Percentiles rank a stretch among this genome's conserved stretches.
Evolutionary conservation across 2,797 vertebrate species (phyloP).

Genomic region (Pangasius larnaudii): DNA sequence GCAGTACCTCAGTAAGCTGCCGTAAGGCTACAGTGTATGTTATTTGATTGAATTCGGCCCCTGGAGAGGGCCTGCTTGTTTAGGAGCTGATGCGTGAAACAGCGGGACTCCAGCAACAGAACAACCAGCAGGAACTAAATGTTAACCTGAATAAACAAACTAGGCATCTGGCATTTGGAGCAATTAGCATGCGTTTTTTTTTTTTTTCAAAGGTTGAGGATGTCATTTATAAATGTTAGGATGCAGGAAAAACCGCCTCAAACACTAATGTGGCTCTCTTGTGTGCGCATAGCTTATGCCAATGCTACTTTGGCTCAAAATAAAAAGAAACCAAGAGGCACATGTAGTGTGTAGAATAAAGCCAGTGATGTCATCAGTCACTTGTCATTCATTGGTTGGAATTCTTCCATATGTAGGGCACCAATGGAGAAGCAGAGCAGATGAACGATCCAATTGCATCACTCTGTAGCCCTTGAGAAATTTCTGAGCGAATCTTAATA

Average conservation of each 20-base stretch:
- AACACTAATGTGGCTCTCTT: not conserved
- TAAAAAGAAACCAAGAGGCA: constrained; percentile 26
- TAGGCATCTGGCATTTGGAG: constrained; percentile 50
- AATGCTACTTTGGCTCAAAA: constrained; percentile 33
- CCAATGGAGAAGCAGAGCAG: constrained; percentile 37
- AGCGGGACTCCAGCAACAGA: constrained; percentile 65
- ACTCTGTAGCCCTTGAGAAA: constrained; percentile 38
- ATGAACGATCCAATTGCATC: constrained; percentile 51
- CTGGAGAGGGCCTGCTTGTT: constrained; percentile 70
- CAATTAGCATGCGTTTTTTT: constrained; percentile 43
- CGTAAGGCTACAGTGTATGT: constrained; percentile 29
- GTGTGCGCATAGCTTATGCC: not conserved
- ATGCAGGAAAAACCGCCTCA: constrained; percentile 12
- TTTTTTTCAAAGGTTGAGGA: constrained; percentile 18
- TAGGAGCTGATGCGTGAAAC: constrained; percentile 71
- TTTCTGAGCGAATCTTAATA: constrained; percentile 38
- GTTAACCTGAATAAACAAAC: constrained; percentile 74
- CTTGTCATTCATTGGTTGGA: constrained; percentile 48
- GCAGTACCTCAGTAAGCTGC: constrained; percentile 25
- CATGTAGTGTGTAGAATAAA: constrained; percentile 26
- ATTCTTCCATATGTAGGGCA: constrained; percentile 44
- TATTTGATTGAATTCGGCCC: constrained; percentile 47
- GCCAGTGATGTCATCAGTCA: constrained; percentile 51
- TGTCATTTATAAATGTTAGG: constrained; percentile 41
- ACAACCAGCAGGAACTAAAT: constrained; percentile 71